Base-by-base conservation (phyloP, 2,888 invertebrate genomes). In the Noctua pronuba region DNA sequence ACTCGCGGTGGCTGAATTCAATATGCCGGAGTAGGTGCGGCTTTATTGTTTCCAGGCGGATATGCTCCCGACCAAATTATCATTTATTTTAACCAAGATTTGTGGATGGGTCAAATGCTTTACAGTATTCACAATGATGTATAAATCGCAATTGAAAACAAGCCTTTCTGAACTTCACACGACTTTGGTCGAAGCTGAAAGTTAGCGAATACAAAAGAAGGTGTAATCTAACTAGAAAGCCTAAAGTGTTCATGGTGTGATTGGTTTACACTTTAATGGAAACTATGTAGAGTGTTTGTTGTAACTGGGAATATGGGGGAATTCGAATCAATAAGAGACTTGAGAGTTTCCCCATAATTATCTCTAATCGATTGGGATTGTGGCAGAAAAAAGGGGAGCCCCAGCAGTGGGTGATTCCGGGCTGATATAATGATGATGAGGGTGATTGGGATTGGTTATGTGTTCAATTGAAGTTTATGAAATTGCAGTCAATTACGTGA, bases 21-120 rank as follows among this genome's bases (percentile, higher is more conserved):
- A 94, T 95, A 94, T 91, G 90, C 86, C 85, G 80, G 80, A 89
- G 88, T 91, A 94, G 94, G 94, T 92, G 94, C 89, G 94, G 92
- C 93, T 82, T 90, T 93, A 94, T 94, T 94, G 94, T 95, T 92
- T 93, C 93, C 91, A 92, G 87, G 92, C 93, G 94, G 94, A 94
- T 93, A 92, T 93, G 71, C 62, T 88, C 89, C 89, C 87, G 84
- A 90, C 80, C 74, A 90, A 88, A 88, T 89, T 83, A 89, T 84
- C 78, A 80, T 90, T 85, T 82, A 86, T 88, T 89, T 87, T 86
- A 86, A 80, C 82, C 73, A 75, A 87, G 83, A 86, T 77, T 74
- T 81, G 70, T 74, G 77, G 73, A 75, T 55, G 70, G 46, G 41
- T 65, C 60, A 55, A 70, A 77, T 55, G 55, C n/a, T 11, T 73